Conservation (phyloP, 2,113 vertebrate species). For the Erinaceus europaeus region DNA sequence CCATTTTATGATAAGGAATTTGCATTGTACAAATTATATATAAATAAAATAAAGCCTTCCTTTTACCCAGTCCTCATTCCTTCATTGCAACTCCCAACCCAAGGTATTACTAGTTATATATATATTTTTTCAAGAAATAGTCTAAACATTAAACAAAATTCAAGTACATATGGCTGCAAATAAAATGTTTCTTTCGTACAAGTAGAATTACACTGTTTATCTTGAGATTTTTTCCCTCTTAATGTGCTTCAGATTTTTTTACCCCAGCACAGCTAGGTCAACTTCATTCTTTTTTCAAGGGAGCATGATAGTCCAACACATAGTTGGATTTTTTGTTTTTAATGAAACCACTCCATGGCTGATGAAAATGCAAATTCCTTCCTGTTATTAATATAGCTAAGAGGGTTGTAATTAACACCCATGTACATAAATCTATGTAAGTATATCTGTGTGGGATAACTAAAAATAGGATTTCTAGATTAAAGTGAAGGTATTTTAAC, state of each 20-base stretch:
- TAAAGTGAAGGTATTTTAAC: constrained; percentile 24
- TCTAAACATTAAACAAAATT: neutral
- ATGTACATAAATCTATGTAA: constrained; percentile 7
- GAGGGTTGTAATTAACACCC: neutral
- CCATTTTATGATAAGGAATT: constrained; percentile 14
- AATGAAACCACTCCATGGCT: neutral
- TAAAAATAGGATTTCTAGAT: constrained; percentile 3
- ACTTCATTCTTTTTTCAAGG: constrained; percentile 33
- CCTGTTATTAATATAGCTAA: constrained; percentile 6
- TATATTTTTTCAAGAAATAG: neutral
- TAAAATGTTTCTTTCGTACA: neutral
- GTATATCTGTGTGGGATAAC: neutral
- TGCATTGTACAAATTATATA: neutral
- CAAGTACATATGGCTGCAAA: neutral
- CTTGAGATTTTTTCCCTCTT: neutral
- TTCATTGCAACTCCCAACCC: neutral
- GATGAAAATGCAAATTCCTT: constrained; percentile 27
- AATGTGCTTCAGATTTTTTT: neutral
- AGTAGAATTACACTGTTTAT: neutral
- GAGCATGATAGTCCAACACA: neutral
- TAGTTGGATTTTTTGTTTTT: neutral
- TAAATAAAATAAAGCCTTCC: neutral
- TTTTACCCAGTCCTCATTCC: neutral
- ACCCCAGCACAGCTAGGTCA: neutral
- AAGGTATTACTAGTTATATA: neutral